These are phyloP conservation scores for Peucedramus taeniatus DNA, from an alignment of 2,113 vertebrate species.

Conservation along the genomic window DNA sequence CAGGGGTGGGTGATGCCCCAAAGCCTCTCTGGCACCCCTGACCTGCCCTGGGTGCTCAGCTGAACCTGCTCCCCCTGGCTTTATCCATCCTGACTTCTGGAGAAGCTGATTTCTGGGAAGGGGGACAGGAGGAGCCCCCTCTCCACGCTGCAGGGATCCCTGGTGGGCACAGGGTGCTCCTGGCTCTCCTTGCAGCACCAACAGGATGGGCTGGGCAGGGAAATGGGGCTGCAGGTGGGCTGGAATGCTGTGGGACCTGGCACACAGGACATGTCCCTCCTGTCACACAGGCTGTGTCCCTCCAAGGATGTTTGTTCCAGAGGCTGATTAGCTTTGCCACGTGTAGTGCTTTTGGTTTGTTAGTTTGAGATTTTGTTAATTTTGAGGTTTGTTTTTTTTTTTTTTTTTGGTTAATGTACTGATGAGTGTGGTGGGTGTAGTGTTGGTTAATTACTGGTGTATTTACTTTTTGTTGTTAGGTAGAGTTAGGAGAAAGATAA, in stretches of 20 bases:
- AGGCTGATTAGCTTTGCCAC: neutral
- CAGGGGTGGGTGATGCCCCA: neutral
- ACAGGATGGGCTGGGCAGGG: neutral
- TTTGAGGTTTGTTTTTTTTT: no score
- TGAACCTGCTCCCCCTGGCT: fast-evolving
- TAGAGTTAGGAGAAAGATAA: neutral
- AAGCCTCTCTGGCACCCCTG: neutral
- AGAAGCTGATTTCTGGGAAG: neutral
- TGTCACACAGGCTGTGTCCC: neutral
- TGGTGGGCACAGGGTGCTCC: neutral
- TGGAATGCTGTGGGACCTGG: neutral
- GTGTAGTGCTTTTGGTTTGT: neutral
- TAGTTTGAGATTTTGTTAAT: neutral
- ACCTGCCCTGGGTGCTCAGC: neutral
- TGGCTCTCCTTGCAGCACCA: neutral
- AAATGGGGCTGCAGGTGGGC: neutral
- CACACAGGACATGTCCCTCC: neutral
- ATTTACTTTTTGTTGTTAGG: neutral
- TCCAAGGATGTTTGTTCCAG: neutral
- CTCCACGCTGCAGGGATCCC: no score
- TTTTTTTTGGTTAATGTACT: neutral
- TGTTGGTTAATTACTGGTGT: neutral
- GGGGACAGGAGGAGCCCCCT: neutral
- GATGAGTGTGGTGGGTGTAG: neutral
- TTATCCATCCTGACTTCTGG: neutral